These are phyloP conservation scores for Phalacrocorax brasilianus DNA, from an alignment of 2,113 vertebrate genomes.

Conservation along the genomic window DNA sequence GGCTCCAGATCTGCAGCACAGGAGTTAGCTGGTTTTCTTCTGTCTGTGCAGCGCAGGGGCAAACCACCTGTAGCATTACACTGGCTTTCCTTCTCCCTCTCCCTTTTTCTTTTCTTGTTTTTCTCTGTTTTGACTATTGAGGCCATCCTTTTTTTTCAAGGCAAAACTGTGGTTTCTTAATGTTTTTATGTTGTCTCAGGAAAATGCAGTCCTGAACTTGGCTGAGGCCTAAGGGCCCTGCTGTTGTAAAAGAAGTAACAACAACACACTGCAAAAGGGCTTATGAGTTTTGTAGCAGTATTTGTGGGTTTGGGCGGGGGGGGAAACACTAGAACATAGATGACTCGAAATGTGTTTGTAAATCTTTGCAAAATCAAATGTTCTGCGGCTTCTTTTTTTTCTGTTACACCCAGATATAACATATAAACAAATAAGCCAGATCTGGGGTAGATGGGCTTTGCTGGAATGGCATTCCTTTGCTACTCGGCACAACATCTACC, in stretches of 20 bases:
- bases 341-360: neutral
- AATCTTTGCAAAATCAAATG: neutral
- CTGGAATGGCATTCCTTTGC: neutral
- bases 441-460: neutral
- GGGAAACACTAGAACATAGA: neutral
- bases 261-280: neutral
- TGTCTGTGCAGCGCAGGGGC: neutral
- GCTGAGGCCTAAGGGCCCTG: neutral
- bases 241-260: conserved; percentile 2
- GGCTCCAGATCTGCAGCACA: neutral
- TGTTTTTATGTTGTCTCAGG: neutral
- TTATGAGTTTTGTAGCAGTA: neutral
- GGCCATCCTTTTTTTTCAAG: neutral
- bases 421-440: neutral
- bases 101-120: neutral
- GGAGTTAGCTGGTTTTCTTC: neutral
- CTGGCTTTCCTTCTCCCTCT: neutral
- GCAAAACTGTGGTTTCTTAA: neutral
- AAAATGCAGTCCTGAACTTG: rapidly evolving
- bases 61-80: neutral
- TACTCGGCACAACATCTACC: neutral
- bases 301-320: neutral
- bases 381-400: neutral
- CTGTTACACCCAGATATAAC: neutral
- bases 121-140: neutral